These are phyloP conservation scores for Lasioglossum lativentre DNA, from an alignment of 2,888 invertebrate genomes.

Conservation along the genomic window DNA sequence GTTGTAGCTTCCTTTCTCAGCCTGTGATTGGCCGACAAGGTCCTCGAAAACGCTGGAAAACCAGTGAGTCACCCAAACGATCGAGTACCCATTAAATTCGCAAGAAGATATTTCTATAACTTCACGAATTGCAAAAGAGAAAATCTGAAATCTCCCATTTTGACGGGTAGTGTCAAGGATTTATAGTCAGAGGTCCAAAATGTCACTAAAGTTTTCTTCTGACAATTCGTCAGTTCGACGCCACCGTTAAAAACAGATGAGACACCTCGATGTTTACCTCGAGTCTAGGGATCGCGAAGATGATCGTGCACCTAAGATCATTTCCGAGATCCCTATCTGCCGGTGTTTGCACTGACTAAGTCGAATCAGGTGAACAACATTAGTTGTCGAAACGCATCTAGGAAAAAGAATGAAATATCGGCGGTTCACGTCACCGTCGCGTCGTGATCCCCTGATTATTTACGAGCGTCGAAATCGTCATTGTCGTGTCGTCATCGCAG, in stretches of 20 bases:
- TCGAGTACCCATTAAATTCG: too few relatives aligned
- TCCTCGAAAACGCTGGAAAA: too few relatives aligned
- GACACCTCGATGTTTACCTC: background rate
- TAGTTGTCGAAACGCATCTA: background rate
- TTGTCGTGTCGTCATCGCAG: slow-evolving; percentile 29
- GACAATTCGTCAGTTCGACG: background rate
- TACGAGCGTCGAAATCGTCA: slow-evolving; percentile 23
- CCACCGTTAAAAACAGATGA: background rate
- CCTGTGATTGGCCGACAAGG: too few relatives aligned
- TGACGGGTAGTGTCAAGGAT: too few relatives aligned
- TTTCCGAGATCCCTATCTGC: background rate
- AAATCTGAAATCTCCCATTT: background rate
- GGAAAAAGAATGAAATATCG: background rate
- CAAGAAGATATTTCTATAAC: background rate
- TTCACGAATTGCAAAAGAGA: background rate
- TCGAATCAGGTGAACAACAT: background rate
- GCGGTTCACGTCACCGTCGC: background rate
- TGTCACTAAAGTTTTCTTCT: too few relatives aligned
- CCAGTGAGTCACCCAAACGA: too few relatives aligned
- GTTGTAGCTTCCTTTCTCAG: background rate
- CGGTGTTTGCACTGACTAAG: background rate
- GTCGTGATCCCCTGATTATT: slow-evolving; percentile 25
- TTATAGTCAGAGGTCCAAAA: too few relatives aligned
- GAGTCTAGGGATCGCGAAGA: background rate
- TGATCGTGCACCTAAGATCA: background rate